phyloP scores from a whole-genome alignment of 2,797 vertebrate species.

The Esox lucius region DNA sequence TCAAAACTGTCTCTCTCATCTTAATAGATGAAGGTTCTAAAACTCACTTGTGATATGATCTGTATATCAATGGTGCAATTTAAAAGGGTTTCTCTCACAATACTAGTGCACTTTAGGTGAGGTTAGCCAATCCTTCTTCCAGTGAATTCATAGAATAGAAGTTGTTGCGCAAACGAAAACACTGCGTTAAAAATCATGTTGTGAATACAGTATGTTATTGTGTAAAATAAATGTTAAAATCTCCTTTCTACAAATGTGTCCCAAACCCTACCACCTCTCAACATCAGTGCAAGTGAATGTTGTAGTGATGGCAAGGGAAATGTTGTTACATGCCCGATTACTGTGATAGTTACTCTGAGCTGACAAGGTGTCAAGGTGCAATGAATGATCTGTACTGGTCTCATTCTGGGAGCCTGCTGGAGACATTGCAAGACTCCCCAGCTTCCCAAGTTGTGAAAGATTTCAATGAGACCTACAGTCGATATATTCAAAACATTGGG shows the following conservation, averaged over 20 bases:
- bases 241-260: not conserved
- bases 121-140: not conserved
- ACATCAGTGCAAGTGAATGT: not conserved
- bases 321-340: slow-evolving; percentile 20
- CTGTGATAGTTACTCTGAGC: slow-evolving; percentile 22
- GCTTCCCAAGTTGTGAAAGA: slow-evolving; percentile 41
- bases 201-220: not conserved
- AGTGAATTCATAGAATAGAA: not conserved
- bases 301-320: not conserved
- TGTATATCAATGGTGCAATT: not conserved
- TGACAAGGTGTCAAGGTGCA: slow-evolving; percentile 32
- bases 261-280: not conserved
- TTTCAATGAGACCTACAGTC: slow-evolving; percentile 24
- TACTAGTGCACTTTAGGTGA: slow-evolving; percentile 34
- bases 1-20: too few relatives aligned
- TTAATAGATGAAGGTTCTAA: too few relatives aligned
- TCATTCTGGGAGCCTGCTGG: slow-evolving; percentile 26
- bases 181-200: not conserved
- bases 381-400: slow-evolving; percentile 19
- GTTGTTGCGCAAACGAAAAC: not conserved
- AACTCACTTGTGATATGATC: too few relatives aligned
- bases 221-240: not conserved
- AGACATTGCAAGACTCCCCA: slow-evolving; percentile 27
- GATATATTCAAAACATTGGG: slow-evolving; percentile 19
- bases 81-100: slow-evolving; percentile 35